A percentile compares a stretch with the other conserved stretches of the same genome.
Conservation (phyloP, 1,140 invertebrate species). For the Aphaenogaster floridana region DNA sequence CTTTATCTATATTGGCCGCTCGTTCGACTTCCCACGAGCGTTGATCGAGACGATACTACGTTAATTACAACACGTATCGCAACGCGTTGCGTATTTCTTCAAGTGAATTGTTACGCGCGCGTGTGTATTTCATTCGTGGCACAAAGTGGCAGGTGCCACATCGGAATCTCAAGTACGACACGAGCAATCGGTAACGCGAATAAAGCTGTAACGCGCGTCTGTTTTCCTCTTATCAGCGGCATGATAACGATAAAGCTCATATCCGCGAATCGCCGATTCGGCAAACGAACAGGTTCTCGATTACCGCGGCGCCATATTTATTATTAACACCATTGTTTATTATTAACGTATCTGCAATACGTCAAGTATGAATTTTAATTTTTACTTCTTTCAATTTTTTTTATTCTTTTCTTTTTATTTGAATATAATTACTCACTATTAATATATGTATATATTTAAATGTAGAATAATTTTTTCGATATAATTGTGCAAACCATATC, state of each 20-base stretch:
- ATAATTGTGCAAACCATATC: background rate
- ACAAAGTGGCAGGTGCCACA: constrained; percentile 14
- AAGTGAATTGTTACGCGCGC: background rate
- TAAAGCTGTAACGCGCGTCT: constrained; percentile 32
- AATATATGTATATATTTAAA: background rate
- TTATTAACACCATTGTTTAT: background rate
- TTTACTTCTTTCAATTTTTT: background rate
- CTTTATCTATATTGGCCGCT: background rate
- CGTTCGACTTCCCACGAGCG: background rate
- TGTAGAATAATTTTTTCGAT: background rate
- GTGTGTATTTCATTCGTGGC: background rate
- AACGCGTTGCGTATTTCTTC: background rate
- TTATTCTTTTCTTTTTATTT: background rate
- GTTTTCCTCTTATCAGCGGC: constrained; percentile 32
- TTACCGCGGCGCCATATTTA: background rate
- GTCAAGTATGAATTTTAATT: background rate
- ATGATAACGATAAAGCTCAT: constrained; percentile 63
- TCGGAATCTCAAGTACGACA: constrained; percentile 6
- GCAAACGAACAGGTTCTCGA: background rate
- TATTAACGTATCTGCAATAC: background rate
- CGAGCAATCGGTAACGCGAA: constrained; percentile 16
- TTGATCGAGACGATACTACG: background rate
- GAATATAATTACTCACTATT: background rate
- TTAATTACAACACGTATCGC: constrained; percentile 1
- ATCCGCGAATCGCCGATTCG: background rate